phyloP scores from a whole-genome alignment of 2,797 vertebrate species.

The Mus minutoides region DNA sequence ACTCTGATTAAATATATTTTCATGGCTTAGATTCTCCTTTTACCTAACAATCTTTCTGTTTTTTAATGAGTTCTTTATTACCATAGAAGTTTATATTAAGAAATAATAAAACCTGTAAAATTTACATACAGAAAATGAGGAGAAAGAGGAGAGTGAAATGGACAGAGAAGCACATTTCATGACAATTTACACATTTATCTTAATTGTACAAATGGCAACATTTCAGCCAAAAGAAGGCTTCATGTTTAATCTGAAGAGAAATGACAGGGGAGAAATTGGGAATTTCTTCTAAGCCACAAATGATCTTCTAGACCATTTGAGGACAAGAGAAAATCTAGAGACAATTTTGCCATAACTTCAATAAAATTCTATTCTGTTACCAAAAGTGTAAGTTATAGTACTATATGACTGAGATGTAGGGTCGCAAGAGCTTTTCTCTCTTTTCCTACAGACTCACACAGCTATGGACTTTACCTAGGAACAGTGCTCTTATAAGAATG shows the following conservation, averaged over 20 bases:
- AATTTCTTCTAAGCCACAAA: background rate
- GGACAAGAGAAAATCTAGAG: background rate
- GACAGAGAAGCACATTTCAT: background rate
- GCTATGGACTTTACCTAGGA: background rate
- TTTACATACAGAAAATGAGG: background rate
- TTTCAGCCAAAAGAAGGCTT: background rate
- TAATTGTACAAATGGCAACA: background rate
- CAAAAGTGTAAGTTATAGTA: background rate
- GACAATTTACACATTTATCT: background rate
- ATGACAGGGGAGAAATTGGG: background rate
- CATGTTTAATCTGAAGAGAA: background rate
- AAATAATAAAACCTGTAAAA: background rate
- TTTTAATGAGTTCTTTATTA: background rate
- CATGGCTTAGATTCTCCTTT: background rate
- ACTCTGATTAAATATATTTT: background rate
- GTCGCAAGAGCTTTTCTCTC: background rate
- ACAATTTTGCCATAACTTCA: background rate
- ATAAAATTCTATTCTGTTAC: background rate
- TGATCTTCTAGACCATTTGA: background rate
- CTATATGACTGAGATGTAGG: background rate
- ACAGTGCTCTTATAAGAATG: background rate
- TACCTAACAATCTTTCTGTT: background rate
- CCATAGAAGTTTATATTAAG: background rate
- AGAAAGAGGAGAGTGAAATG: background rate
- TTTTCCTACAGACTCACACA: background rate